phyloP scores from a whole-genome alignment of 2,113 vertebrate species.

The Cinclus mexicanus region DNA sequence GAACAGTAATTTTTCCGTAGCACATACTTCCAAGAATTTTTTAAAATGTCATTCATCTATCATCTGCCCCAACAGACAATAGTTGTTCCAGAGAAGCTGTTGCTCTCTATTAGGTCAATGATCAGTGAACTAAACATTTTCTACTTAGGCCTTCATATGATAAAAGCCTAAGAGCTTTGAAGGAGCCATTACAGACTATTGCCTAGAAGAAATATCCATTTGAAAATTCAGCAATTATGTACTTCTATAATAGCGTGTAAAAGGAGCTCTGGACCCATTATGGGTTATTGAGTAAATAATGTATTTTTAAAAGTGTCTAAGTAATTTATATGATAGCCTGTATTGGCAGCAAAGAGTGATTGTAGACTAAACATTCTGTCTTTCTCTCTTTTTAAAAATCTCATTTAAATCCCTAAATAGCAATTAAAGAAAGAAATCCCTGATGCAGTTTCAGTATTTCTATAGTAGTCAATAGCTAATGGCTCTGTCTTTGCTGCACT shows the following conservation, averaged over 20 bases:
- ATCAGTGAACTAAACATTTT: conserved; percentile 76
- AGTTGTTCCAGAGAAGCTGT: conserved; percentile 63
- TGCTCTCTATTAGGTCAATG: conserved; percentile 74
- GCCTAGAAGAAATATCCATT: conserved; percentile 74
- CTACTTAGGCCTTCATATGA: conserved; percentile 72
- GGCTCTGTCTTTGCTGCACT: conserved; percentile 26
- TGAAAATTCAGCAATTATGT: conserved; percentile 79
- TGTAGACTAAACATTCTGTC: conserved; percentile 67
- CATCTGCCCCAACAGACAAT: conserved; percentile 50
- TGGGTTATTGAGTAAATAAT: conserved; percentile 80
- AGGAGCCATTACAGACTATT: conserved; percentile 74
- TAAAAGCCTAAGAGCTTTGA: conserved; percentile 78
- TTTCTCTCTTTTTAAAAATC: conserved; percentile 57
- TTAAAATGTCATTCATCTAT: conserved; percentile 34
- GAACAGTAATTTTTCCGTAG: conserved; percentile 52
- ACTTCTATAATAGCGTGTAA: conserved; percentile 73
- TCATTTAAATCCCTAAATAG: conserved; percentile 68
- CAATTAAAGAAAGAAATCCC: conserved; percentile 67
- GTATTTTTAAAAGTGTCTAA: conserved; percentile 77
- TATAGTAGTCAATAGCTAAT: conserved; percentile 60
- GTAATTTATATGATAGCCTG: conserved; percentile 73
- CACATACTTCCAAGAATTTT: conserved; percentile 61
- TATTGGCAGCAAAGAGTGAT: conserved; percentile 70
- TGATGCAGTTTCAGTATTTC: conserved; percentile 63
- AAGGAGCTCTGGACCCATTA: conserved; percentile 76